Evolutionary conservation across 2,113 vertebrate species (phyloP), one percentile per base, ranked within the genome.

Genomic region (Pao palembangensis): DNA sequence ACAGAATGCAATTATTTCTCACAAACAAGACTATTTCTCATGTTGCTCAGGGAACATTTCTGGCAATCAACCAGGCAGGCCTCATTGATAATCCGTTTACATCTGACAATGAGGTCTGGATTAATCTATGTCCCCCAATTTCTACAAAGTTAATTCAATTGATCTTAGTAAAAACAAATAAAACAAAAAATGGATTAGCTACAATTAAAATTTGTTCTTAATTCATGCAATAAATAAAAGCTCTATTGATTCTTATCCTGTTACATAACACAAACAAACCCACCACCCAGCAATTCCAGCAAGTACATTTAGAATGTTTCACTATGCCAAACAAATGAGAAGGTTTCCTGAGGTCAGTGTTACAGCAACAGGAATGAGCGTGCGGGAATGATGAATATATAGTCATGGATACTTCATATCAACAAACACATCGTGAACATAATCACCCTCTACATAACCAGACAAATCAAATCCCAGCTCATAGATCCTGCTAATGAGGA

Each of bases 401-500:
- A 61, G 58, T 60, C 43, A 72, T 43, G 41, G 48, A 38, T 76
- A 47, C 56, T 64, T 72, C 34, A 73, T 82, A 64, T 79, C 47
- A 82, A 73, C 51, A 74, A 79, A 77, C 50, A 69, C 56, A 72
- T 77, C 49, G 73, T 58, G 49, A 73, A 66, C 31, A 62, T 67
- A 73, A 80, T 78, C 51, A 53, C 43, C 49, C 11, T 6, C 23
- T 56, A 61, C 21, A 47, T 4, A 8, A 64, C 51, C 34, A 58
- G 63, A 78, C 70, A 71, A 68, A 78, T 85, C 67, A 71, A 69
- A 28, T 58, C 44, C 7, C 12, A 6, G 69, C 64, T 69, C 64
- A 74, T 68, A 69, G 58, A 77, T 69, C 31, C 50, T 71, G 57
- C 57, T 74, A 85, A 85, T 71, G 69, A 82, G 50, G 51, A 48